A percentile compares a stretch with the other conserved stretches of the same genome.
These are phyloP conservation scores for Phrynosoma platyrhinos DNA, from an alignment of 2,113 vertebrate genomes.

Conservation along the genomic window DNA sequence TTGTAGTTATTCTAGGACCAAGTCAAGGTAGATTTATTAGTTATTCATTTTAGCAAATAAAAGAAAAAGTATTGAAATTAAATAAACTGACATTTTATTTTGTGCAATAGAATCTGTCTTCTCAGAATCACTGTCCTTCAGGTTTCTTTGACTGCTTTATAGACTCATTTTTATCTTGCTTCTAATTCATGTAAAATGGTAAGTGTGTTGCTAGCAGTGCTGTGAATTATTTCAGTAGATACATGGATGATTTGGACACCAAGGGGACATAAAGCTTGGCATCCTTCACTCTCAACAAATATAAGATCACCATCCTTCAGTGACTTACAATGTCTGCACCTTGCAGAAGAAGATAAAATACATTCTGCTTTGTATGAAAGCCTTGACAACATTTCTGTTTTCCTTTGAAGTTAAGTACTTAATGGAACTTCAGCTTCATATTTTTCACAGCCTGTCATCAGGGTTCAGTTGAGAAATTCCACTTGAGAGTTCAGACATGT, in stretches of 20 bases:
- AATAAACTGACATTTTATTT: not conserved
- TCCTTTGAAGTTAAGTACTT: conserved; percentile 36
- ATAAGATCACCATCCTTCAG: conserved; percentile 5
- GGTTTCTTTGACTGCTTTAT: not conserved
- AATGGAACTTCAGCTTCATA: conserved; percentile 33
- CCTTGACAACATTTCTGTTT: conserved; percentile 20
- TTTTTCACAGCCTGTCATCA: conserved; percentile 25
- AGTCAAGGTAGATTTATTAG: not conserved
- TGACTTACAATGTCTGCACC: conserved; percentile 13
- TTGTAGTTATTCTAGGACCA: not conserved
- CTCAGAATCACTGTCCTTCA: not conserved
- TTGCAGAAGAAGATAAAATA: conserved; percentile 30
- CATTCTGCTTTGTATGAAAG: conserved; percentile 11
- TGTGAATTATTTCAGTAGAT: not conserved
- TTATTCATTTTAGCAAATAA: not conserved
- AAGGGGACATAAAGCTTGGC: conserved; percentile 8
- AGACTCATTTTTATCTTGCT: not conserved
- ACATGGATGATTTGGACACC: not conserved
- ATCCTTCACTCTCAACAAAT: conserved; percentile 23
- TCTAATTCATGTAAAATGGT: conserved; percentile 11
- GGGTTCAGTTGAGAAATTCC: conserved; percentile 10
- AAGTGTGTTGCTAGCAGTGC: not conserved
- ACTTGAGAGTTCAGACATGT: conserved; percentile 9
- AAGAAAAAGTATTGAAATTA: not conserved
- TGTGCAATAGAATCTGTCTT: not conserved